Percentiles rank a stretch among this genome's conserved stretches.
Conservation (phyloP, 2,888 invertebrate species). For the Apoda limacodes region DNA sequence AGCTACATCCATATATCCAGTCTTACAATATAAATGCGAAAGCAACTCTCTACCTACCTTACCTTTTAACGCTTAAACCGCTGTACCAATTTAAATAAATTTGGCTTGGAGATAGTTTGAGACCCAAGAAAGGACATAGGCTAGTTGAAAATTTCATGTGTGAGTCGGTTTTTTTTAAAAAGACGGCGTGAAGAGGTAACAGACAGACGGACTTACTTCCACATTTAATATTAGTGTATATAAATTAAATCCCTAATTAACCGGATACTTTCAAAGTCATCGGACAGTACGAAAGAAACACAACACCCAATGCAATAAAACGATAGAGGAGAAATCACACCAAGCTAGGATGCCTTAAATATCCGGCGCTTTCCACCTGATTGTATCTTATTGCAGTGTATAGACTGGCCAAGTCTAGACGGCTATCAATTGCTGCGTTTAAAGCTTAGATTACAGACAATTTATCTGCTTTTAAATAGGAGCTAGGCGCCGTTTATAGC, state of each 20-base stretch:
- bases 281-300: conserved; percentile 25
- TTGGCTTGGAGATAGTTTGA: too few relatives aligned
- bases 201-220: conserved; percentile 19
- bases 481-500: background rate
- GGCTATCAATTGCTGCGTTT: conserved; percentile 38
- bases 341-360: conserved; percentile 30
- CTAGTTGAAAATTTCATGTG: too few relatives aligned
- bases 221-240: too few relatives aligned
- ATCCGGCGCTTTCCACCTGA: conserved; percentile 32
- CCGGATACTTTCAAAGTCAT: too few relatives aligned
- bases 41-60: too few relatives aligned
- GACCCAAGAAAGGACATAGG: too few relatives aligned
- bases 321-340: conserved; percentile 33
- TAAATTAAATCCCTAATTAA: too few relatives aligned
- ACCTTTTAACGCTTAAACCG: too few relatives aligned
- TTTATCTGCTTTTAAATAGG: conserved; percentile 28
- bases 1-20: too few relatives aligned
- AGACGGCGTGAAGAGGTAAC: conserved; percentile 33
- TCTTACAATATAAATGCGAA: too few relatives aligned
- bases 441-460: conserved; percentile 37
- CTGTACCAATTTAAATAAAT: too few relatives aligned
- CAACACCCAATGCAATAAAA: conserved; percentile 30
- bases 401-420: conserved; percentile 38
- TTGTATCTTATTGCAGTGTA: conserved; percentile 48
- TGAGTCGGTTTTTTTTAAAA: too few relatives aligned